Evolutionary conservation across 2,113 vertebrate species (phyloP), one percentile per base, ranked within the genome.

Genomic region (Nothobranchius kuhntae): DNA sequence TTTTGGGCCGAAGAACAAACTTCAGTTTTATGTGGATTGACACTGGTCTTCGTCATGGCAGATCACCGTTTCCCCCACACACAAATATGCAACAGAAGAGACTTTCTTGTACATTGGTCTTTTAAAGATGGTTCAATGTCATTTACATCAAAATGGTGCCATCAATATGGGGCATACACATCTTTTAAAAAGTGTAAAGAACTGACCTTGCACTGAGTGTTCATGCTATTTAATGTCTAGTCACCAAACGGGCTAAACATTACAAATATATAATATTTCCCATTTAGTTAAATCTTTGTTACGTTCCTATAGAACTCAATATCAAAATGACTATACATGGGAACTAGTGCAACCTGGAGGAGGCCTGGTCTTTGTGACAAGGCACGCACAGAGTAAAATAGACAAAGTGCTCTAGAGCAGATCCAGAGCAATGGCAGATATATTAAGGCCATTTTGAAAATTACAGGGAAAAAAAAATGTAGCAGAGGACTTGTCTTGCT

Each of bases 301-400:
- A 89, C 83, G 83, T 91, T 91, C 90, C 86, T 87, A 91, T 85
- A 87, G 90, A 91, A 91, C 85, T 89, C 88, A 86, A 84, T 92
- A 89, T 91, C 86, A 90, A 92, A 92, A 95, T 93, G 93, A 95
- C 94, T 94, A 95, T 95, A 94, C 94, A 90, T 93, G 95, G 92
- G 94, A 96, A 94, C 95, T 96, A 96, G 96, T 99, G 96, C 96
- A 98, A 96, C 95, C 94, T 93, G 94, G 95, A 94, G 89, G 95
- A 89, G 93, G 94, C 95, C 96, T 93, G 92, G 95, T 96, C 96
- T 95, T 93, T 92, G 95, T 93, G 95, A 97, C 95, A 95, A 98
- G 96, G 96, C 95, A 93, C 91, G 91, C 92, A 94, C 92, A 95
- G 94, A 91, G 93, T 95, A 90, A 92, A 93, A 93, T 93, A 94